Evolutionary conservation across 1,140 invertebrate species (phyloP).

Genomic region (Caenorhabditis inopinata): DNA sequence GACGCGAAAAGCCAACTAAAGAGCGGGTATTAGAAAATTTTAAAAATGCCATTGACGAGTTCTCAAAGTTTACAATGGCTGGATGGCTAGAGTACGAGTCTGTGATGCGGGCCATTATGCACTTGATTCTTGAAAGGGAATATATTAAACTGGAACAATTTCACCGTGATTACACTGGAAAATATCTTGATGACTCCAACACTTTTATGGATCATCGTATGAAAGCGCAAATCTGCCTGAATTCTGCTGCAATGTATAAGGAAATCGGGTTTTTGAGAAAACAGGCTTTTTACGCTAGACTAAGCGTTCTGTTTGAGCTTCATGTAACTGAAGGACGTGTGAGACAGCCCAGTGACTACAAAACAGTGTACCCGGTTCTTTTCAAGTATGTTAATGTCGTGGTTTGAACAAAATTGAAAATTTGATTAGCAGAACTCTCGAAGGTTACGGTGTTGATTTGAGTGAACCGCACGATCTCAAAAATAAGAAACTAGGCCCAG

Average conservation of each 20-base stretch:
- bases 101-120: conserved; percentile 54
- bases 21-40: conserved; percentile 55
- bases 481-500: conserved; percentile 42
- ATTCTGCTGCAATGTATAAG: conserved; percentile 56
- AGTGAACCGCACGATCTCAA: background rate
- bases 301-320: conserved; percentile 62
- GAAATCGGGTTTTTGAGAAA: conserved; percentile 52
- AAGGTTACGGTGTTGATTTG: conserved; percentile 58
- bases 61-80: conserved; percentile 59
- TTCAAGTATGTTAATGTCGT: conserved; percentile 40
- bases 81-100: conserved; percentile 62
- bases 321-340: conserved; percentile 52
- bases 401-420: no score
- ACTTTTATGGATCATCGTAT: conserved; percentile 56
- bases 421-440: conserved; percentile 43
- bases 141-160: conserved; percentile 60
- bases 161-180: conserved; percentile 62
- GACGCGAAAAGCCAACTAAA: background rate
- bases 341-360: conserved; percentile 53
- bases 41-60: conserved; percentile 56
- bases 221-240: conserved; percentile 59
- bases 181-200: conserved; percentile 63
- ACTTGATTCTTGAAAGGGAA: conserved; percentile 48
- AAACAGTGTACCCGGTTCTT: conserved; percentile 60
- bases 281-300: conserved; percentile 59